Evolutionary conservation across 2,113 vertebrate genomes (phyloP), one percentile per base, ranked within the genome.

Genomic region (Jaculus jaculus): DNA sequence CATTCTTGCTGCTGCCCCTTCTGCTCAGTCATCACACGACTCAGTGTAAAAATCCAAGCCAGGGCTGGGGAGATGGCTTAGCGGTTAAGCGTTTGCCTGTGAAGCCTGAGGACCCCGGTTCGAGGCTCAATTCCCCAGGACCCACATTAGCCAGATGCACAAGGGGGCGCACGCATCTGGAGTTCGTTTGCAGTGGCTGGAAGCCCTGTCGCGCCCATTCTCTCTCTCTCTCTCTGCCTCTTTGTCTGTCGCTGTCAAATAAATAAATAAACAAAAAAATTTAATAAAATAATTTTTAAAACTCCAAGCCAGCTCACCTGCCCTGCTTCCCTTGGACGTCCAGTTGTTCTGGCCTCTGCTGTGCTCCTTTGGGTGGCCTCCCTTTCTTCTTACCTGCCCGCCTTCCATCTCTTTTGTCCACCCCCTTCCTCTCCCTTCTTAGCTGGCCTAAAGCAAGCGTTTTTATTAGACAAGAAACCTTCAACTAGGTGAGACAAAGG

Each of bases 401-500:
- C 17, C 42, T 78, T 60, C 61, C 37, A 15, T 47, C 66, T 30
- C 83, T 12, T 58, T 54, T 32, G 2, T 0, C 17, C 42, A 17
- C 54, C 16, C 34, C 3, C 63, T 61, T 42, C 63, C 78, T 6
- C 66, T 42, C 68, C 37, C 86, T 81, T 60, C 80, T 60, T 2
- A 69, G 32, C 74, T 30, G 16, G 78, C 69, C 42, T 77, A 37
- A n/a, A 86, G n/a, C 66, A 65, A 34, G 26, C 69, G 88, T 88
- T 71, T 7, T 81, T 96, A 96, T 94, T 82, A 30, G 39, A 83
- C 86, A 78, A 73, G 81, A 92, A 92, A 39, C 65, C 87, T 94
- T 95, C 65, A 84, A 96, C 88, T 18, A 71, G 83, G 79, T 75
- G 93, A 96, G 91, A 96, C 90, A 95, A 91, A 96, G 96, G 95